phyloP scores from a whole-genome alignment of 35 echinoderm and acorn worm species.

The Nesometra sesokonis region DNA sequence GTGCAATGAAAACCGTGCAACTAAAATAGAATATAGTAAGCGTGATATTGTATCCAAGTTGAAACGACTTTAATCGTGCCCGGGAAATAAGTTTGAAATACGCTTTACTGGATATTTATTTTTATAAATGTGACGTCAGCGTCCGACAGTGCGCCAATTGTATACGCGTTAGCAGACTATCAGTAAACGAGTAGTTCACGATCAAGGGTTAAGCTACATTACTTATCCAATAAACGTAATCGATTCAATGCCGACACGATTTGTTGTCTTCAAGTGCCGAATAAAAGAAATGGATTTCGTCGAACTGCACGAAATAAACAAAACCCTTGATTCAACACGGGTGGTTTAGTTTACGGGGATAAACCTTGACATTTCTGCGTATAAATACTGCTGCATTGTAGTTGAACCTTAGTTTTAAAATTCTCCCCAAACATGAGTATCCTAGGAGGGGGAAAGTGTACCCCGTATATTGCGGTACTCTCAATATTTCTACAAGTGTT shows the following conservation, averaged over 20 bases:
- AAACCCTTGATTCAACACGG: not conserved
- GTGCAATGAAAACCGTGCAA: too few species aligned
- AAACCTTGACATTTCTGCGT: not conserved
- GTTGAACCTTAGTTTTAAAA: not conserved
- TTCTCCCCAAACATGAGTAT: not conserved
- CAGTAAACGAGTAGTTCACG: not conserved
- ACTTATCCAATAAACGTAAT: not conserved
- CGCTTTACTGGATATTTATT: too few species aligned
- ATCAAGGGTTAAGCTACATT: not conserved
- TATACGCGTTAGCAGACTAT: not conserved
- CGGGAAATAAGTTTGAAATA: too few species aligned
- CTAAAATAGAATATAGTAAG: too few species aligned
- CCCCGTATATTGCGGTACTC: not conserved
- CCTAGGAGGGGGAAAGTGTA: not conserved
- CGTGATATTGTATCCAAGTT: too few species aligned
- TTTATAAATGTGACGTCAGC: too few species aligned
- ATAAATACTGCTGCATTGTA: not conserved
- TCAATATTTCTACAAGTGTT: not conserved
- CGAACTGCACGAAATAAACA: not conserved
- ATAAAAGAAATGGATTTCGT: not conserved
- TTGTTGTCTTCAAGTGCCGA: not conserved
- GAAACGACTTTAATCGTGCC: too few species aligned
- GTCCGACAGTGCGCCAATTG: not conserved
- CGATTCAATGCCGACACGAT: not conserved
- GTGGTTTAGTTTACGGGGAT: not conserved